Evolutionary conservation across 2,888 invertebrate genomes (phyloP).

Genomic region (Mycogona germanica): DNA sequence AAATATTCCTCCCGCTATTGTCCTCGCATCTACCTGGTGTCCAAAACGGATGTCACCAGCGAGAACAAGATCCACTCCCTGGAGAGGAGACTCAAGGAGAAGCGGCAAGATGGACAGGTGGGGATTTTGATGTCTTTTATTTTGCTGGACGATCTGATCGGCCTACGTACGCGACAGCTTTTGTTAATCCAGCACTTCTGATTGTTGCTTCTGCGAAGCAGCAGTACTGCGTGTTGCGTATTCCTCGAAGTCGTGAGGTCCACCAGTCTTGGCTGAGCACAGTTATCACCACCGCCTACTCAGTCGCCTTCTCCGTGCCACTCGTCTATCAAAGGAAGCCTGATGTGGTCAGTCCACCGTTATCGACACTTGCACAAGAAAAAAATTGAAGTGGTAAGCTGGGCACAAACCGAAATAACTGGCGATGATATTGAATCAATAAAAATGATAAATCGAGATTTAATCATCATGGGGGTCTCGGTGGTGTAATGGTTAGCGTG

Average conservation of each 20-base stretch:
- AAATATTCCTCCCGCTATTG: constrained; percentile 48
- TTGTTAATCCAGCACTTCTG: too few relatives aligned
- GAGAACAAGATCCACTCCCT: constrained; percentile 46
- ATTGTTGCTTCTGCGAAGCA: too few relatives aligned
- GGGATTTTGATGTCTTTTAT: constrained; percentile 24
- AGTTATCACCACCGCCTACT: constrained; percentile 59
- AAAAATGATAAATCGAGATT: too few relatives aligned
- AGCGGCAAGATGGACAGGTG: background rate
- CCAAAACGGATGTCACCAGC: constrained; percentile 65
- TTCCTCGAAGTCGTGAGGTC: constrained; percentile 77
- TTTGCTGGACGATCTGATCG: background rate
- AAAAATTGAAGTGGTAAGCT: too few relatives aligned
- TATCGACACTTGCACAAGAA: too few relatives aligned
- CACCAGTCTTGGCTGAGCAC: constrained; percentile 72
- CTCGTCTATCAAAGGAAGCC: constrained; percentile 56
- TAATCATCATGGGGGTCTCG: too few relatives aligned
- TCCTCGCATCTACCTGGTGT: constrained; percentile 64
- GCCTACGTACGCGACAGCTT: too few relatives aligned
- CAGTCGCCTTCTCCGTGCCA: constrained; percentile 54
- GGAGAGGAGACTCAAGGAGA: constrained; percentile 24
- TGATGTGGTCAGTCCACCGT: too few relatives aligned
- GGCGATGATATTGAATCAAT: too few relatives aligned
- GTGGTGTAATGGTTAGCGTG: too few relatives aligned
- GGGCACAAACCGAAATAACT: too few relatives aligned
- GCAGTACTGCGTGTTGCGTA: constrained; percentile 40